Base-by-base conservation (phyloP, 37 sponge, comb jelly and placozoan genomes). In the Spongia lamella region DNA sequence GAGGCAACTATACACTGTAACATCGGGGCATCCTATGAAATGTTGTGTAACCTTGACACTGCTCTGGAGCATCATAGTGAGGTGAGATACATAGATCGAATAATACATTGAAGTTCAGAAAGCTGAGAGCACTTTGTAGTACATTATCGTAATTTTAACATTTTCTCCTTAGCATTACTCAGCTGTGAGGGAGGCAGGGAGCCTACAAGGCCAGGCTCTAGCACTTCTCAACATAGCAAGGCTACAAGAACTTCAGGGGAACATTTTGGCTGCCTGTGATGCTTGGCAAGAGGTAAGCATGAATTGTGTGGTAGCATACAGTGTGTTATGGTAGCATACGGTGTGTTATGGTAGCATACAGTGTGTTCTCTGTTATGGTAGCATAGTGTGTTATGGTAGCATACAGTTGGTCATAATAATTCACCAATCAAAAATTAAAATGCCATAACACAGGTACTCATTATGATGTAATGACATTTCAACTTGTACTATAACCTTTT, bases 201-300 rank as follows among this genome's bases (percentile, higher is more conserved):
- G 73, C 54, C 70, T 80, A 22, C 38, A 53, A 17, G 91, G 91
- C 4, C 78, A 90, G 69, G 69, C 86, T 21, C 47, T 81, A 34
- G 91, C 91, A 25, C 83, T 90, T n/a, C 58, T 65, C 11, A 85
- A 81, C 56, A 72, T 90, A 30, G 86, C 91, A 16, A 76, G 67
- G 58, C 66, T 68, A 3, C 78, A 75, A 9, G 86, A 90, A 36
- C 73, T 71, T 62, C 72, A 78, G 72, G 83, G 71, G 3, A 79
- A 84, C 17, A 25, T 78, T 20, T 31, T 21, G 39, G 76, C 78
- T 40, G 91, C 91, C 22, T 73, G 68, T 39, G 91, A 85, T 39
- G 38, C 72, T 16, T 40, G 83, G 61, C 75, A 90, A 38, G 40
- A 32, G 53, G 91, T 90, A 56, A 66, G 84, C 32, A 7, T 34